Percentiles rank a stretch among this genome's conserved stretches.
phyloP scores from a whole-genome alignment of 2,797 vertebrate species.

The Glyptemys insculpta region DNA sequence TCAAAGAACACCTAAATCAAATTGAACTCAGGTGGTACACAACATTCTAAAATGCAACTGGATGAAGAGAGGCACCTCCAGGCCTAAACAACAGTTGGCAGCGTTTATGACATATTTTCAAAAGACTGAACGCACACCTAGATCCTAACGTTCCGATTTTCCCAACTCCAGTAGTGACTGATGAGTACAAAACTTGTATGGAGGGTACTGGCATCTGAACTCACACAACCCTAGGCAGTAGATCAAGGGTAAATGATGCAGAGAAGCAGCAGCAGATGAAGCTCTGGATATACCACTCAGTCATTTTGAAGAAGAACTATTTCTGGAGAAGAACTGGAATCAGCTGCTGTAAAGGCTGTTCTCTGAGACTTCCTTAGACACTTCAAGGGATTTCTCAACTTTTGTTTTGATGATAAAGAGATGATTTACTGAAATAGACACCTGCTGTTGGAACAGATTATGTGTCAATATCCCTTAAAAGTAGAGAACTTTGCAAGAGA shows the following conservation, averaged over 20 bases:
- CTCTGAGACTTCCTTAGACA: background rate
- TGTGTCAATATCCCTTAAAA: background rate
- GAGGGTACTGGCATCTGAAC: background rate
- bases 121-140: fast-evolving
- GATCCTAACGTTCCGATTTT: fast-evolving
- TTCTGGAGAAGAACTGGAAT: background rate
- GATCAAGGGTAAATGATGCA: fast-evolving
- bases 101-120: fast-evolving
- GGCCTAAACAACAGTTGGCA: fast-evolving
- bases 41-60: fast-evolving
- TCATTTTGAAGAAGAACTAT: fast-evolving
- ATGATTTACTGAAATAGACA: background rate
- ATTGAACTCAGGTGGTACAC: fast-evolving
- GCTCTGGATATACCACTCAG: background rate
- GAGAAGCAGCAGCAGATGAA: fast-evolving
- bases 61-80: fast-evolving
- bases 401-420: background rate
- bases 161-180: background rate
- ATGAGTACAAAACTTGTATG: background rate
- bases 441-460: constrained; percentile 5
- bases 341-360: background rate
- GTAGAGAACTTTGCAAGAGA: background rate
- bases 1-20: fast-evolving
- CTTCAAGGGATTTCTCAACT: background rate
- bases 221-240: fast-evolving